phyloP scores from a whole-genome alignment of 2,797 vertebrate genomes.

The Gymnocypris eckloni region DNA sequence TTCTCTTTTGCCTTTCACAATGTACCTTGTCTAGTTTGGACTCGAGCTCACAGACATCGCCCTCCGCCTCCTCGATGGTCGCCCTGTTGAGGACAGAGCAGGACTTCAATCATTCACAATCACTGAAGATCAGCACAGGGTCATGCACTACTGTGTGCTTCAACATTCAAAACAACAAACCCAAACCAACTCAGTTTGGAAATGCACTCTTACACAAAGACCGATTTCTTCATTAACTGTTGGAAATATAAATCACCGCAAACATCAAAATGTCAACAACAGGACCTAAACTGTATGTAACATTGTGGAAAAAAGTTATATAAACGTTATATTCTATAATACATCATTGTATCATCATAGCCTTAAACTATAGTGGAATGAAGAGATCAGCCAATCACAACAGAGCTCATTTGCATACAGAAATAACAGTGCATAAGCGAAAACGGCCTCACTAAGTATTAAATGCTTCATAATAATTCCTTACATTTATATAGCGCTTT shows the following conservation, averaged over 20 bases:
- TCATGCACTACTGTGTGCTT: neutral
- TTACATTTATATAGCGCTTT: no score
- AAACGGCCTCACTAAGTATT: neutral
- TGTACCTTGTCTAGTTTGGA: conserved; percentile 96
- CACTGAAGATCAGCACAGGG: neutral
- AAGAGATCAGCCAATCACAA: neutral
- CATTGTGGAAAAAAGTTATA: neutral
- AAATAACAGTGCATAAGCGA: neutral
- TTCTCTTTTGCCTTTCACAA: no score
- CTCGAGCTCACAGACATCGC: conserved; percentile 95
- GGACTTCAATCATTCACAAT: neutral
- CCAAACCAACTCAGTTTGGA: no score
- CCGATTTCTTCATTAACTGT: no score
- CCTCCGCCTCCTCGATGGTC: conserved; percentile 96
- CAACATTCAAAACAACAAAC: no score
- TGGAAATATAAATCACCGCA: neutral
- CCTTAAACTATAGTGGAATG: neutral
- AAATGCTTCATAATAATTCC: neutral
- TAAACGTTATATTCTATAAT: neutral
- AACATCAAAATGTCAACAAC: neutral
- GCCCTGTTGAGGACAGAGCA: conserved; percentile 78
- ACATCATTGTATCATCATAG: neutral
- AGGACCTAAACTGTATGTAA: neutral
- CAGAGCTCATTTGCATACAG: neutral
- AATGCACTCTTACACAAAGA: no score